Percentiles rank a stretch among this genome's conserved stretches.
Evolutionary conservation across 1,140 invertebrate genomes (phyloP).

Genomic region (Leptonema lineaticorne): DNA sequence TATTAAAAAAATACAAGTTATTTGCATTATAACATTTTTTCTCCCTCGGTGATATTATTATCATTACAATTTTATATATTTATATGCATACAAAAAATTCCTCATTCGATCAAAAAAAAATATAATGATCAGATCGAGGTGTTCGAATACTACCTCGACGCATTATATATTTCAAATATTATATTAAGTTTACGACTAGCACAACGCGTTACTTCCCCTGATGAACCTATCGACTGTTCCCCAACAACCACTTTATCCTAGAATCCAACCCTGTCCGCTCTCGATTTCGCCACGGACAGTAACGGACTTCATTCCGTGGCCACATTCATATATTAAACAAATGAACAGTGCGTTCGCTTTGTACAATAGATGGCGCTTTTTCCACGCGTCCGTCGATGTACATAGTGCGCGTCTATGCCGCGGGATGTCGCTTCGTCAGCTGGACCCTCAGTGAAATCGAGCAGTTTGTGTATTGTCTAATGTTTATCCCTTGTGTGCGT

Average conservation of each 20-base stretch:
- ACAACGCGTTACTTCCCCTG: slow-evolving; percentile 34
- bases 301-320: not conserved
- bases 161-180: too few species aligned
- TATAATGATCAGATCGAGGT: too few species aligned
- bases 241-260: slow-evolving; percentile 25
- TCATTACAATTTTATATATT: too few species aligned
- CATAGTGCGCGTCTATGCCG: too few species aligned
- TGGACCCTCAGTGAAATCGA: slow-evolving; percentile 21
- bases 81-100: not conserved
- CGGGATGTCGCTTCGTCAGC: not conserved
- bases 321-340: too few species aligned
- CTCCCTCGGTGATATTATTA: not conserved
- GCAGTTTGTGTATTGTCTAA: slow-evolving; percentile 71
- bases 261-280: slow-evolving; percentile 33
- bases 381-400: not conserved
- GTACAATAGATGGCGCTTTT: too few species aligned
- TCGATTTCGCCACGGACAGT: not conserved
- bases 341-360: too few species aligned
- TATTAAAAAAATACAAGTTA: not conserved
- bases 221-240: slow-evolving; percentile 37
- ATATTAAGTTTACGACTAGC: slow-evolving; percentile 21
- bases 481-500: slow-evolving; percentile 71
- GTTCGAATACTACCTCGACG: too few species aligned
- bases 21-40: slow-evolving; percentile 12
- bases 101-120: too few species aligned